Percentiles rank a stretch among this genome's conserved stretches.
These are phyloP conservation scores for Actinemys pallida DNA, from an alignment of 2,113 vertebrate genomes.

Conservation along the genomic window DNA sequence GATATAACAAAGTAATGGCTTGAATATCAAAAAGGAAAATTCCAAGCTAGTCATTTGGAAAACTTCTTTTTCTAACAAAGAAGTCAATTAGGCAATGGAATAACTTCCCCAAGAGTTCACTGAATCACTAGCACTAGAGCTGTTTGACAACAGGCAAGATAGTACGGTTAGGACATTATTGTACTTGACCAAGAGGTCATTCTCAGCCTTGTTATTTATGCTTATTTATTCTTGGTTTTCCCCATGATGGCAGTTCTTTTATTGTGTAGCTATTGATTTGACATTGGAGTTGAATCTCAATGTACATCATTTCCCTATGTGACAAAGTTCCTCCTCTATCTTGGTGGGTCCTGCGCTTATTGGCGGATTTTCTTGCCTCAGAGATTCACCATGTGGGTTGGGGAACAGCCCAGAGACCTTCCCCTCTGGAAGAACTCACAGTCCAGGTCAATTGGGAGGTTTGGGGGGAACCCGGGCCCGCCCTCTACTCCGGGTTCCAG, in stretches of 20 bases:
- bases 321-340: too few species aligned
- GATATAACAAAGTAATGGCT: background rate
- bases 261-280: background rate
- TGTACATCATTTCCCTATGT: background rate
- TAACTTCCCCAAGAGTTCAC: background rate
- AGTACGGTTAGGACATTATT: background rate
- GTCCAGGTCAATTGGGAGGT: too few species aligned
- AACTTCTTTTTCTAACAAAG: background rate
- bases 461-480: too few species aligned
- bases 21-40: background rate
- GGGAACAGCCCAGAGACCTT: too few species aligned
- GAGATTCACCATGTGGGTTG: too few species aligned
- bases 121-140: background rate
- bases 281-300: background rate
- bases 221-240: background rate
- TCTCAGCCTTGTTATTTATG: background rate
- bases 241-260: background rate
- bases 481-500: too few species aligned
- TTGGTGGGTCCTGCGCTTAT: too few species aligned
- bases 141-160: background rate
- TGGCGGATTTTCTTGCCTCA: too few species aligned
- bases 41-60: background rate
- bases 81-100: background rate
- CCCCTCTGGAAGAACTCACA: too few species aligned
- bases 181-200: background rate